Conservation (phyloP, 2,888 invertebrate species). For the Eledona agricola region DNA sequence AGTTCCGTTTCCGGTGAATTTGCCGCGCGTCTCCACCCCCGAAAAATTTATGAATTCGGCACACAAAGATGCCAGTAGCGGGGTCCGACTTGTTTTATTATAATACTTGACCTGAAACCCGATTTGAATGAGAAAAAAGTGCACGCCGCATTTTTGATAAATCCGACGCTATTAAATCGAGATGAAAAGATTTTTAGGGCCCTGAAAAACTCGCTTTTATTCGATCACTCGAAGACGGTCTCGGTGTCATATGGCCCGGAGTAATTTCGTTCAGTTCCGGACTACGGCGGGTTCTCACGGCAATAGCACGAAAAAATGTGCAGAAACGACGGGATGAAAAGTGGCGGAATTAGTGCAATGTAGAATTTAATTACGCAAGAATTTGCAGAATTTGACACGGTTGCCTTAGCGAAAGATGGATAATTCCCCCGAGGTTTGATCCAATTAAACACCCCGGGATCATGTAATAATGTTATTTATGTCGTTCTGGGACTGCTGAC, state of each 20-base stretch:
- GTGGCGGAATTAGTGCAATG: conserved; percentile 11
- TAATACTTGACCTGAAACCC: conserved; percentile 11
- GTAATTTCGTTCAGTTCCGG: no score
- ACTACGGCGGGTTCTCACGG: not conserved
- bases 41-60: conserved; percentile 31
- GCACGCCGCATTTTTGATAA: conserved; percentile 18
- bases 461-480: conserved; percentile 31
- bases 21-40: conserved; percentile 3
- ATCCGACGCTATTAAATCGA: conserved; percentile 28
- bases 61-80: conserved; percentile 26
- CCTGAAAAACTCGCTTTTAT: conserved; percentile 11
- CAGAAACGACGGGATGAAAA: conserved; percentile 1
- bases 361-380: conserved; percentile 25
- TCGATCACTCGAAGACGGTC: conserved; percentile 7
- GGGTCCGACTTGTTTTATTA: conserved; percentile 24
- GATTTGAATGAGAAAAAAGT: conserved; percentile 8
- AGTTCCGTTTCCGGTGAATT: conserved; percentile 19
- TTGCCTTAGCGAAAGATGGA: conserved; percentile 17
- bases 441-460: conserved; percentile 33
- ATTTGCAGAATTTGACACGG: conserved; percentile 13
- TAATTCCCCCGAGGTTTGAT: conserved; percentile 27
- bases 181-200: conserved; percentile 19
- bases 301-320: conserved; percentile 7
- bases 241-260: not conserved
- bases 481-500: no score